These are phyloP conservation scores for Chymomyza fuscimana DNA, from an alignment of 2,888 invertebrate species.

Conservation along the genomic window DNA sequence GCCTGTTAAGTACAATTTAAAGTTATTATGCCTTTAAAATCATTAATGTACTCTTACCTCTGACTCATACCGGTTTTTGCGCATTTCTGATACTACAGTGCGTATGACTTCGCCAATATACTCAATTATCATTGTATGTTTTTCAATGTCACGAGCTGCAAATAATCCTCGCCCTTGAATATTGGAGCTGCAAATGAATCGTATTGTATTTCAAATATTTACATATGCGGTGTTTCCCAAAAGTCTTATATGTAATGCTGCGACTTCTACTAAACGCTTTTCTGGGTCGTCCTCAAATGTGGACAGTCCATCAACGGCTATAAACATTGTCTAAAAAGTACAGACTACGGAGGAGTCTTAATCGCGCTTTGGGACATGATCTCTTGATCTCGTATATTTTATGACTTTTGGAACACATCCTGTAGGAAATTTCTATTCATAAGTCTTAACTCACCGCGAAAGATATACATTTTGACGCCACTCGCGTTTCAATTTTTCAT, in stretches of 20 bases:
- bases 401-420: too few species aligned
- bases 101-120: conserved; percentile 99
- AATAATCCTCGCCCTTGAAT: conserved; percentile 98
- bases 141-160: conserved; percentile 97
- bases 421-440: not conserved
- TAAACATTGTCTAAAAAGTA: too few species aligned
- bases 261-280: too few species aligned
- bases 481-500: conserved; percentile 99
- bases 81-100: conserved; percentile 95
- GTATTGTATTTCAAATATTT: too few species aligned
- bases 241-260: not conserved
- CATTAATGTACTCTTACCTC: conserved; percentile 54
- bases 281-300: too few species aligned
- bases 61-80: conserved; percentile 97
- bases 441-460: conserved; percentile 84
- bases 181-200: conserved; percentile 83
- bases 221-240: not conserved
- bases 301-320: too few species aligned
- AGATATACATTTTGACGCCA: conserved; percentile 99
- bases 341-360: too few species aligned
- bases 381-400: too few species aligned
- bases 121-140: conserved; percentile 99
- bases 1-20: conserved; percentile 82
- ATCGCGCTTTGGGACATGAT: too few species aligned
- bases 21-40: too few species aligned